Evolutionary conservation across 1,140 invertebrate genomes (phyloP).

Genomic region (Laupala kohalensis): DNA sequence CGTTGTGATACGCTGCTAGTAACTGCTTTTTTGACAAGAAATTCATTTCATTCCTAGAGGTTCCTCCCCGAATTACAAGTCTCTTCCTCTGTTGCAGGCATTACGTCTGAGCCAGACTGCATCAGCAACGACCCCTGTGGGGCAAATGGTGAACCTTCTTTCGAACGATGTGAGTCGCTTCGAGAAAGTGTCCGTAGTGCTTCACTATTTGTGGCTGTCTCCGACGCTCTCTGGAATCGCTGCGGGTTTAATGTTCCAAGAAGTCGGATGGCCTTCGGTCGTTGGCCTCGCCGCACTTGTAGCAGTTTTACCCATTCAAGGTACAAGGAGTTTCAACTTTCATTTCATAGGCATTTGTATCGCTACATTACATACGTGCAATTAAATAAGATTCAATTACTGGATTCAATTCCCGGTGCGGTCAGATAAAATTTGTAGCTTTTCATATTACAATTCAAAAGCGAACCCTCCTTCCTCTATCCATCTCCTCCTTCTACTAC

Average conservation of each 20-base stretch:
- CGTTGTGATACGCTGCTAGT: no score
- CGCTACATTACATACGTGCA: no score
- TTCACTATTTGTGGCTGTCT: not conserved
- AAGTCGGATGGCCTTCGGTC: not conserved
- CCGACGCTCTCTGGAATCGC: not conserved
- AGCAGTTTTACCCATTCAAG: not conserved
- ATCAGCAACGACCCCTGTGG: conserved; percentile 59
- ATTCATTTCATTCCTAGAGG: no score
- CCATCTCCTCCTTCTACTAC: no score
- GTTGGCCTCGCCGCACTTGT: not conserved
- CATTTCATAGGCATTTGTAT: no score
- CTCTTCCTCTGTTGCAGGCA: conserved; percentile 26
- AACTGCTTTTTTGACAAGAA: no score
- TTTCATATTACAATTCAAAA: no score
- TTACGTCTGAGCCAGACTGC: conserved; percentile 46
- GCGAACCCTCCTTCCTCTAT: no score
- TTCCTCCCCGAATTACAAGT: no score
- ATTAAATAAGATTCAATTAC: no score
- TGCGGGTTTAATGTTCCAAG: not conserved
- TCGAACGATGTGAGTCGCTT: conserved; percentile 63
- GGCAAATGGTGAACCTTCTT: conserved; percentile 72
- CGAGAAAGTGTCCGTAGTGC: conserved; percentile 31
- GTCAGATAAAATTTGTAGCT: no score
- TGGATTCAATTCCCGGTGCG: no score
- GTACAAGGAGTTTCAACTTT: not conserved